These are phyloP conservation scores for Phocides pigmalion DNA, from an alignment of 1,140 invertebrate species.

Conservation along the genomic window DNA sequence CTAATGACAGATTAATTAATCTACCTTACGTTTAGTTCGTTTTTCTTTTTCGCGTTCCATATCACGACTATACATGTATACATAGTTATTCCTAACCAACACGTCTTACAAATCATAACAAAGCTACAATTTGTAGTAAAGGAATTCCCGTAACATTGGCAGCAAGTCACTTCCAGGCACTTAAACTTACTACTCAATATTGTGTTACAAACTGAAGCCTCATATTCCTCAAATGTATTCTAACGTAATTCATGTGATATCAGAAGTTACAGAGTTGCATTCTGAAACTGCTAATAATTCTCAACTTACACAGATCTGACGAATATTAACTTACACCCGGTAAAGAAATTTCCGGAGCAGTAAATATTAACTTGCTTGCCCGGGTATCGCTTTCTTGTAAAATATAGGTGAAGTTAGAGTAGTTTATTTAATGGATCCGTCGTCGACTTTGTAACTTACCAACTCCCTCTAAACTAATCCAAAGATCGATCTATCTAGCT, in stretches of 20 bases:
- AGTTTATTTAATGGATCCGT: conserved; percentile 54
- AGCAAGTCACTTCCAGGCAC: too few relatives aligned
- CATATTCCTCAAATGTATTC: background rate
- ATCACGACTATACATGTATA: too few relatives aligned
- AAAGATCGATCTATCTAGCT: conserved; percentile 34
- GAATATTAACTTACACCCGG: conserved; percentile 1
- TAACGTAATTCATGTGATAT: background rate
- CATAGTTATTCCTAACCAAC: too few relatives aligned
- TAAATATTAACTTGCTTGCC: conserved; percentile 48
- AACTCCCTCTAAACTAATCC: conserved; percentile 40
- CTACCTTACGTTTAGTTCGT: too few relatives aligned
- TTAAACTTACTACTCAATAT: background rate
- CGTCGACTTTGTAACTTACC: conserved; percentile 42
- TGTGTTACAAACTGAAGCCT: background rate
- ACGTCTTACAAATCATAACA: too few relatives aligned
- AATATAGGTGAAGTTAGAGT: conserved; percentile 52
- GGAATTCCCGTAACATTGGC: too few relatives aligned
- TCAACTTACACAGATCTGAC: background rate
- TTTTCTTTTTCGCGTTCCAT: too few relatives aligned
- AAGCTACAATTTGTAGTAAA: too few relatives aligned
- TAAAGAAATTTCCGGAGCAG: conserved; percentile 30
- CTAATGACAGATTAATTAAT: too few relatives aligned
- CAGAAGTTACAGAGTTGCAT: background rate
- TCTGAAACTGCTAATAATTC: conserved; percentile 18
- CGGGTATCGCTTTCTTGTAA: conserved; percentile 48